Conservation (phyloP, 35 echinoderm and acorn worm species). For the Patiria miniata region DNA sequence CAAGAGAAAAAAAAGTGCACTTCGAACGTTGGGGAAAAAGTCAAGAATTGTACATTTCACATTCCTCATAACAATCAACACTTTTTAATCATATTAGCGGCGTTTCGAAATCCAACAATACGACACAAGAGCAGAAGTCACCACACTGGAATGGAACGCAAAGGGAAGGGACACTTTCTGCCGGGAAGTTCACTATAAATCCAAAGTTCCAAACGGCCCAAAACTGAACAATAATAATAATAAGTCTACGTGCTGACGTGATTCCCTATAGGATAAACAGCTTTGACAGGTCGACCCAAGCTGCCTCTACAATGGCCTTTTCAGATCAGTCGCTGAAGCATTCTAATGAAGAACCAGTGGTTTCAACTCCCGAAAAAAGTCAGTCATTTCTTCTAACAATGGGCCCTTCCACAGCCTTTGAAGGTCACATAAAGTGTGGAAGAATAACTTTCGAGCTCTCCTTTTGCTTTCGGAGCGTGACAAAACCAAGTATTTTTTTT, state of each 20-base stretch:
- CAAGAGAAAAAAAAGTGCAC: too few relatives aligned
- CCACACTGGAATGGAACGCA: too few relatives aligned
- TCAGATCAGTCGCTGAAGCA: background rate
- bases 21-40: too few relatives aligned
- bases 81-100: too few relatives aligned
- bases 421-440: background rate
- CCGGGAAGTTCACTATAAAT: too few relatives aligned
- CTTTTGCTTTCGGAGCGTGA: background rate
- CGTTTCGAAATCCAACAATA: too few relatives aligned
- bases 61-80: too few relatives aligned
- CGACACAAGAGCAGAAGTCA: too few relatives aligned
- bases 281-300: slow-evolving; percentile 10
- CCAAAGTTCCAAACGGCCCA: background rate
- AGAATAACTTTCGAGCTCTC: background rate
- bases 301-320: background rate
- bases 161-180: too few relatives aligned
- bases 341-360: background rate
- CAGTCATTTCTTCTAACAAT: slow-evolving; percentile 1
- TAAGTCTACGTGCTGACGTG: background rate
- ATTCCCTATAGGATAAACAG: background rate
- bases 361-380: background rate
- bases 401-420: background rate
- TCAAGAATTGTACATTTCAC: too few relatives aligned
- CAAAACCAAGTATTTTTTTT: too few relatives aligned
- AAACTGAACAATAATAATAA: background rate